Conservation (phyloP, 2,888 invertebrate species). For the Galeruca laticollis region DNA sequence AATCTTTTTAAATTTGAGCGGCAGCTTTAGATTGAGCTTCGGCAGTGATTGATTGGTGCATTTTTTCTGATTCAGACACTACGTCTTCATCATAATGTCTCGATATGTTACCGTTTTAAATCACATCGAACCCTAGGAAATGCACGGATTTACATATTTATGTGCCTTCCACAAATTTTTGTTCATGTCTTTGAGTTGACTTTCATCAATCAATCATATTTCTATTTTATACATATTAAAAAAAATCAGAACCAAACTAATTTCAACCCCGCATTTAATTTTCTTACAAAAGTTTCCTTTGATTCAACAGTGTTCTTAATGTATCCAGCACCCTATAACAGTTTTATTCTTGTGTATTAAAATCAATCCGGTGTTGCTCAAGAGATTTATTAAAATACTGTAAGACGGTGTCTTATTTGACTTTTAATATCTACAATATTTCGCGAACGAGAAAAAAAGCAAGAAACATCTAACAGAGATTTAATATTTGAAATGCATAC, state of each 20-base stretch:
- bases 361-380: conserved; percentile 10
- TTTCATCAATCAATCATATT: conserved; percentile 36
- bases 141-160: conserved; percentile 47
- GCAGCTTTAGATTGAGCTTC: conserved; percentile 35
- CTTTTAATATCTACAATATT: conserved; percentile 48
- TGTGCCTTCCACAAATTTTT: conserved; percentile 42
- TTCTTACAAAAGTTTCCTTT: too few species aligned
- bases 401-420: conserved; percentile 43
- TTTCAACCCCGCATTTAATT: too few species aligned
- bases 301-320: too few species aligned
- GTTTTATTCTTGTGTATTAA: not conserved
- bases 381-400: conserved; percentile 46
- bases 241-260: too few species aligned
- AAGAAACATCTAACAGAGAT: conserved; percentile 44
- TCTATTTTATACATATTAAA: not conserved
- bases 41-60: conserved; percentile 47
- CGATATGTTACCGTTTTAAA: conserved; percentile 43
- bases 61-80: conserved; percentile 37
- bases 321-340: not conserved
- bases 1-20: conserved; percentile 44
- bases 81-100: conserved; percentile 51
- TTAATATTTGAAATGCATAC: conserved; percentile 49
- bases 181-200: conserved; percentile 14
- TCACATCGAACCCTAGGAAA: conserved; percentile 32
- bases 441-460: conserved; percentile 24